These are phyloP conservation scores for Labeo rohita DNA, from an alignment of 2,113 vertebrate species.

Conservation along the genomic window DNA sequence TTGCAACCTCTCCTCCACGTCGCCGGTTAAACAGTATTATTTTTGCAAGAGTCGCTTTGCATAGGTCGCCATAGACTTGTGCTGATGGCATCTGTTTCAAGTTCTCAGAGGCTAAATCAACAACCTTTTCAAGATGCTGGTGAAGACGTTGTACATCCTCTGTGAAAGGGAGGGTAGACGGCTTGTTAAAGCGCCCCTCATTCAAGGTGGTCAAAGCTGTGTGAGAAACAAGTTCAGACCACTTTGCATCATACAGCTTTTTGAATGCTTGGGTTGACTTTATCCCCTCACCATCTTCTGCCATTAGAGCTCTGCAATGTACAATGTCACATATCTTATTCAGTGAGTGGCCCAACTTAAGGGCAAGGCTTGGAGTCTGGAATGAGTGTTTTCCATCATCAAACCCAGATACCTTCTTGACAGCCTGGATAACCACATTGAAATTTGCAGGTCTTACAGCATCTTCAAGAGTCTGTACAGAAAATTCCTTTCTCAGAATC, in stretches of 20 bases:
- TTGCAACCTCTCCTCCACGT: constrained; percentile 21
- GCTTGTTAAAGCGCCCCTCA: constrained; percentile 37
- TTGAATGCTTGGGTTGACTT: constrained; percentile 23
- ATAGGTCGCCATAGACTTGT: constrained; percentile 11
- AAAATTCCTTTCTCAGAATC: constrained; percentile 38
- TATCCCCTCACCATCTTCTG: not conserved
- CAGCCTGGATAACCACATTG: constrained; percentile 43
- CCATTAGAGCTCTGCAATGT: constrained; percentile 2
- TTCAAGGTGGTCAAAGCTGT: constrained; percentile 16
- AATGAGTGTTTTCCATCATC: constrained; percentile 36
- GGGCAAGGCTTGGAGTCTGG: constrained; percentile 47
- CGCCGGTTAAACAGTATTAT: constrained; percentile 2
- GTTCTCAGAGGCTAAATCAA: not conserved
- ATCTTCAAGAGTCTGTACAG: constrained; percentile 45
- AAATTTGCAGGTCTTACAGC: constrained; percentile 52
- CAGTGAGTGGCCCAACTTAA: constrained; percentile 47
- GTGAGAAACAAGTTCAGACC: constrained; percentile 39
- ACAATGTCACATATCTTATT: not conserved
- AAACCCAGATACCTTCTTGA: constrained; percentile 50
- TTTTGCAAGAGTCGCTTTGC: constrained; percentile 16
- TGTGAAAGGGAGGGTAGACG: constrained; percentile 39
- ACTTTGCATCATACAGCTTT: constrained; percentile 24
- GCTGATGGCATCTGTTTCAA: not conserved
- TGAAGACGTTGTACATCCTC: constrained; percentile 42
- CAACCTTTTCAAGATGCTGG: constrained; percentile 16